A percentile compares a stretch with the other conserved stretches of the same genome.
Conservation (phyloP, 2,113 vertebrate species). For the Urocynchramus pylzowi region DNA sequence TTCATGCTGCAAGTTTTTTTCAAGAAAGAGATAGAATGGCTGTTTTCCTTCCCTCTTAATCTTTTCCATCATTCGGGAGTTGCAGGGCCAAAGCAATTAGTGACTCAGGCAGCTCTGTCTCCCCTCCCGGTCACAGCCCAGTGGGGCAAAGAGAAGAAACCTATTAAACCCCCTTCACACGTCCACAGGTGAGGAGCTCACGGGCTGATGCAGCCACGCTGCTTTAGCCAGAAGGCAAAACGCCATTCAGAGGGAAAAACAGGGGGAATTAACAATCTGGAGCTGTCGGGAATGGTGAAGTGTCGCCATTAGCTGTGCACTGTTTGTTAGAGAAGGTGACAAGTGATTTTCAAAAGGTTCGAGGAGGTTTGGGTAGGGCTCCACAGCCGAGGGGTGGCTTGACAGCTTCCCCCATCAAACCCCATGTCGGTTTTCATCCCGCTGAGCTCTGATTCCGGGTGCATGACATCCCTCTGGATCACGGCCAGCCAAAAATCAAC, state of each 20-base stretch:
- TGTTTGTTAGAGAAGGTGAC: not conserved
- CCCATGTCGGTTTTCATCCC: not conserved
- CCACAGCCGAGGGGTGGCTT: not conserved
- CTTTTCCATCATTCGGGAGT: constrained; percentile 74
- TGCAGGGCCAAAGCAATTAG: constrained; percentile 77
- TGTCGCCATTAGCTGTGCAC: not conserved
- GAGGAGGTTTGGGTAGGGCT: not conserved
- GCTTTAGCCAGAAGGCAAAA: constrained; percentile 61
- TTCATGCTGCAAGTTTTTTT: constrained; percentile 73
- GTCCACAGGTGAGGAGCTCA: constrained; percentile 64
- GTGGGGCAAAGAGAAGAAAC: constrained; percentile 70
- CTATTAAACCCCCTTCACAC: constrained; percentile 51
- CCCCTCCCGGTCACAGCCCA: constrained; percentile 73
- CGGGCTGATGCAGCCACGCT: not conserved
- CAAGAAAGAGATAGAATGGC: constrained; percentile 80
- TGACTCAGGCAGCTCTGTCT: constrained; percentile 33
- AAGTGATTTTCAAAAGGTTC: not conserved
- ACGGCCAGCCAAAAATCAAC: not conserved
- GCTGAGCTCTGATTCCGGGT: not conserved
- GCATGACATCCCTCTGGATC: not conserved
- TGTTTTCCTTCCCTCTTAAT: constrained; percentile 79
- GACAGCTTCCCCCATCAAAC: not conserved
- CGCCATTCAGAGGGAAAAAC: constrained; percentile 18
- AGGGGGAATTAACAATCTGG: constrained; percentile 70
- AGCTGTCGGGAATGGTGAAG: constrained; percentile 47